Evolutionary conservation across 2,113 vertebrate species (phyloP).

Genomic region (Petrocephalus zakoni): DNA sequence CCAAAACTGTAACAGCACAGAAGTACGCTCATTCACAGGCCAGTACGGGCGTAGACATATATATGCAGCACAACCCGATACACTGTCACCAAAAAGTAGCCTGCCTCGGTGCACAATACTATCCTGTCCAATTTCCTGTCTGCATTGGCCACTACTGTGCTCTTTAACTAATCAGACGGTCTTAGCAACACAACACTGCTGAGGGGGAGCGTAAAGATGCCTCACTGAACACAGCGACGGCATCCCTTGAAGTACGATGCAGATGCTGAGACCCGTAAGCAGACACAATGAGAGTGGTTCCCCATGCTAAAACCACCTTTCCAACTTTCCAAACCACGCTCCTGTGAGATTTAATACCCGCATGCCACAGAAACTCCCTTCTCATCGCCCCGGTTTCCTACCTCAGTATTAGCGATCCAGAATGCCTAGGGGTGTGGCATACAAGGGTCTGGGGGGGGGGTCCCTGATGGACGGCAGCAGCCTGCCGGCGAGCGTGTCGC

Average conservation of each 20-base stretch:
- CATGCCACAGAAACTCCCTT: not conserved
- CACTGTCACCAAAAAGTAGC: not conserved
- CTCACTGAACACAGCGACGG: not conserved
- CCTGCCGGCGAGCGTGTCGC: not conserved
- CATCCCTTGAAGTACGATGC: not conserved
- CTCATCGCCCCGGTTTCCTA: slow-evolving; percentile 40
- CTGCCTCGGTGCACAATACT: not conserved
- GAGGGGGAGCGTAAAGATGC: not conserved
- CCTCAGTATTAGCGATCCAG: slow-evolving; percentile 49
- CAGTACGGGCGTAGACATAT: not conserved
- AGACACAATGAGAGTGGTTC: not conserved
- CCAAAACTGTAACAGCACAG: too few species aligned
- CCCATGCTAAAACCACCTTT: not conserved
- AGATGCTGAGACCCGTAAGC: not conserved
- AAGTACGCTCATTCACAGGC: not conserved
- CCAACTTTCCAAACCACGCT: not conserved
- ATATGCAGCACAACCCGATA: not conserved
- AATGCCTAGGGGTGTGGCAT: slow-evolving; percentile 36
- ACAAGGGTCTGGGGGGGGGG: slow-evolving; percentile 37
- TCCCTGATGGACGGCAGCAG: slow-evolving; percentile 18
- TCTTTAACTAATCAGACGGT: not conserved
- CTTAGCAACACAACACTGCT: not conserved
- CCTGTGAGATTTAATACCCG: not conserved
- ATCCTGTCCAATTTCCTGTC: not conserved
- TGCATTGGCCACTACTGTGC: not conserved